Evolutionary conservation across 2,797 vertebrate genomes (phyloP).

Genomic region (Steatocranus sp.): DNA sequence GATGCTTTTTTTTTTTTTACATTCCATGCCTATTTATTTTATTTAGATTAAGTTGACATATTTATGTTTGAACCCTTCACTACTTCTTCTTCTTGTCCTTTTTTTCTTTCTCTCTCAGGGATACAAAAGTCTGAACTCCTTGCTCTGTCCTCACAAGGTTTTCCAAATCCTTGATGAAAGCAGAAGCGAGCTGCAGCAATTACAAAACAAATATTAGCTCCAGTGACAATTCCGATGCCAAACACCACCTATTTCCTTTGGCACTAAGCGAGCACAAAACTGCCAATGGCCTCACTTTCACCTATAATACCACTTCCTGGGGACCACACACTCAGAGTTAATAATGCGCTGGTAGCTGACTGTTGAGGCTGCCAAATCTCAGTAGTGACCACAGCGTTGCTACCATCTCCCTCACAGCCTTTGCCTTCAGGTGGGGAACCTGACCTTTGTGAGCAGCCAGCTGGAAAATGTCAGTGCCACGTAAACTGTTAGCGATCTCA

Average conservation of each 20-base stretch:
- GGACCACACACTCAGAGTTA: constrained; percentile 27
- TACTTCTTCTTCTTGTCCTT: not conserved
- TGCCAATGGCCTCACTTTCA: constrained; percentile 35
- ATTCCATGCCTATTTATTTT: not conserved
- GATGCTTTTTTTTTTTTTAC: not conserved
- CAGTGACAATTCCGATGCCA: not conserved
- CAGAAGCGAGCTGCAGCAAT: not conserved
- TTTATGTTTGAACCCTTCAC: not conserved
- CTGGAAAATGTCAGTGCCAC: constrained; percentile 69
- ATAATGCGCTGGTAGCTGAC: constrained; percentile 34
- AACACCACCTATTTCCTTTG: constrained; percentile 35
- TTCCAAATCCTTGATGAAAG: constrained; percentile 5
- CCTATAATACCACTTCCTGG: constrained; percentile 15
- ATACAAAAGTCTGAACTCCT: not conserved
- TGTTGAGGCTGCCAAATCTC: constrained; percentile 38
- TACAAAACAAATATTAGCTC: constrained; percentile 35
- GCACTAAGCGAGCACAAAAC: not conserved
- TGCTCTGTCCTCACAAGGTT: not conserved
- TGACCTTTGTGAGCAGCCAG: constrained; percentile 68
- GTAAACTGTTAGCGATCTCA: constrained; percentile 69
- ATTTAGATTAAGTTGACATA: not conserved
- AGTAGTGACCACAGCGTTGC: constrained; percentile 17
- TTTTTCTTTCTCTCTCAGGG: not conserved
- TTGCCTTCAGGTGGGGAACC: constrained; percentile 54
- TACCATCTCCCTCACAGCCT: constrained; percentile 14